These are phyloP conservation scores for Neolamprologus devosi DNA, from an alignment of 2,113 vertebrate genomes.

Conservation along the genomic window DNA sequence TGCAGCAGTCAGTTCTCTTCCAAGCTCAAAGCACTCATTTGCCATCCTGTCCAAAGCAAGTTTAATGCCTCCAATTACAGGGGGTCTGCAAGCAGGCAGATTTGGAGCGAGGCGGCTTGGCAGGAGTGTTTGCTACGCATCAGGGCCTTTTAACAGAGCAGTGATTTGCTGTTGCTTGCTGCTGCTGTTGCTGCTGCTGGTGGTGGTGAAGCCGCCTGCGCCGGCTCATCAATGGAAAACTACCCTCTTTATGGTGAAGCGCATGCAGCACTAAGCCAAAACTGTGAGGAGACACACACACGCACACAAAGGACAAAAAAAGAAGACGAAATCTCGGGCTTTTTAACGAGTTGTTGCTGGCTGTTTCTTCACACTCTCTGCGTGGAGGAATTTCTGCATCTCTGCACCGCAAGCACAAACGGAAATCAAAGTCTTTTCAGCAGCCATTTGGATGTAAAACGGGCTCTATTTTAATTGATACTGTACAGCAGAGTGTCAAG, in stretches of 20 bases:
- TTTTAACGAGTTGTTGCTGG: constrained; percentile 5
- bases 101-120: constrained; percentile 66
- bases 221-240: constrained; percentile 69
- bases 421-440: constrained; percentile 62
- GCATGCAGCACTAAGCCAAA: constrained; percentile 48
- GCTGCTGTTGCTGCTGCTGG: constrained; percentile 47
- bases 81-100: constrained; percentile 66
- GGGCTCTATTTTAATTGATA: constrained; percentile 38
- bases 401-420: constrained; percentile 44
- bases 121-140: constrained; percentile 67
- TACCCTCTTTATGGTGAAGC: constrained; percentile 54
- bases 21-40: constrained; percentile 63
- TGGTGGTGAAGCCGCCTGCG: constrained; percentile 51
- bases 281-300: constrained; percentile 40
- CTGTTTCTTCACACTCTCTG: not conserved
- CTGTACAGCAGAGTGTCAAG: not conserved
- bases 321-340: constrained; percentile 20
- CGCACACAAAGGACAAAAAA: not conserved
- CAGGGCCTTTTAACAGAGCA: constrained; percentile 70
- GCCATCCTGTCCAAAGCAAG: constrained; percentile 69
- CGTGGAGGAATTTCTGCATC: constrained; percentile 45
- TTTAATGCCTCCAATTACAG: constrained; percentile 76
- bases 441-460: constrained; percentile 39
- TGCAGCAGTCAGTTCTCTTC: constrained; percentile 60
- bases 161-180: constrained; percentile 64